Conservation (phyloP, 1,140 invertebrate genomes). For the Globodera ellingtonae region DNA sequence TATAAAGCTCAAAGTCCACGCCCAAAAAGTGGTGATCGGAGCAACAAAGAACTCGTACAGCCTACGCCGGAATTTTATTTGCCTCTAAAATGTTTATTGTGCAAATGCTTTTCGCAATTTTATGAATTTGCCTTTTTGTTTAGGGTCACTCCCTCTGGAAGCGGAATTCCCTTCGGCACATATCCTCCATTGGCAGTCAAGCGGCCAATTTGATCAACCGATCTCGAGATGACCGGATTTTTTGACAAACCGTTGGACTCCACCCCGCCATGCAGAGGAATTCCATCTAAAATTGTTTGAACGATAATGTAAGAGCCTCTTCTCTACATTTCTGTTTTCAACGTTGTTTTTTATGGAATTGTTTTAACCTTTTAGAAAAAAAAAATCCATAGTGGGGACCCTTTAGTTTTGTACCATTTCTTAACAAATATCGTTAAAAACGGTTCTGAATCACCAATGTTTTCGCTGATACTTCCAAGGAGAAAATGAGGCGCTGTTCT, state of each 20-base stretch:
- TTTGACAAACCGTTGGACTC: not conserved
- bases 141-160: constrained; percentile 30
- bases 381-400: not conserved
- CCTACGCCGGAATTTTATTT: constrained; percentile 46
- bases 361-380: too few species aligned
- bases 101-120: constrained; percentile 17
- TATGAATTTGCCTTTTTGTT: constrained; percentile 32
- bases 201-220: not conserved
- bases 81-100: constrained; percentile 27
- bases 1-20: constrained; percentile 91
- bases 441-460: not conserved
- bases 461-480: constrained; percentile 1
- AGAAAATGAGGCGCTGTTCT: not conserved
- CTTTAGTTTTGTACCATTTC: not conserved
- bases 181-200: constrained; percentile 9
- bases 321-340: too few species aligned
- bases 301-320: too few species aligned
- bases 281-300: not conserved
- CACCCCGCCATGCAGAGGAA: not conserved
- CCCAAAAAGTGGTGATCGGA: constrained; percentile 96
- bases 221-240: not conserved
- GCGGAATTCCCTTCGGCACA: constrained; percentile 37
- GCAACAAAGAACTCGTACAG: constrained; percentile 81
- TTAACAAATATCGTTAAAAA: not conserved
- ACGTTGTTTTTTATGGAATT: too few species aligned